Conservation (phyloP, 2,113 vertebrate species). For the Pangasianodon gigas region DNA sequence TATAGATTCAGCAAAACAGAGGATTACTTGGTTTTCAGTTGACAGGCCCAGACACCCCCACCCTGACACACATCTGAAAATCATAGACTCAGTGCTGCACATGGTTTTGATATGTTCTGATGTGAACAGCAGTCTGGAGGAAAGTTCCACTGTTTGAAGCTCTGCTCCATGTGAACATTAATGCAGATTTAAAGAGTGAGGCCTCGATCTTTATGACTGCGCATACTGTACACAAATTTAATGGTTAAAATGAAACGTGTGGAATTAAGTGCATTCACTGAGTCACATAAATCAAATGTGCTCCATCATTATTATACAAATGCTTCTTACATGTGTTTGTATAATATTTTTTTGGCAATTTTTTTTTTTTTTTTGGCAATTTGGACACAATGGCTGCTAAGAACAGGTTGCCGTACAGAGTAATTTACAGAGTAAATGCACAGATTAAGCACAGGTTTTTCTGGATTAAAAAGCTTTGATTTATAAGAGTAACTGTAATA, state of each 20-base stretch:
- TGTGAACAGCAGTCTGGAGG: neutral
- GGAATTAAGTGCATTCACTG: constrained; percentile 1
- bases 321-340: neutral
- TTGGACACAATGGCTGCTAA: too few relatives aligned
- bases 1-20: neutral
- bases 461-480: too few relatives aligned
- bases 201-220: neutral
- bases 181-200: neutral
- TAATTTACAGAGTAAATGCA: too few relatives aligned
- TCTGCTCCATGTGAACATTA: neutral
- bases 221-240: neutral
- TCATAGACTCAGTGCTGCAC: neutral
- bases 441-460: too few relatives aligned
- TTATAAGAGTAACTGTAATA: too few relatives aligned
- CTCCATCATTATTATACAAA: neutral
- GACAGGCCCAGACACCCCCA: neutral
- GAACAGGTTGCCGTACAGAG: too few relatives aligned
- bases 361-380: too few relatives aligned
- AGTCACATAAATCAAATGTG: neutral
- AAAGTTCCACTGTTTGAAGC: neutral
- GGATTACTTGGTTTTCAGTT: neutral
- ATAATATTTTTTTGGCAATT: neutral
- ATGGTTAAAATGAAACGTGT: neutral
- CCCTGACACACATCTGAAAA: neutral
- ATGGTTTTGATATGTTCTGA: neutral